Conservation (phyloP, 2,888 invertebrate species). For the Catocala fraxini region DNA sequence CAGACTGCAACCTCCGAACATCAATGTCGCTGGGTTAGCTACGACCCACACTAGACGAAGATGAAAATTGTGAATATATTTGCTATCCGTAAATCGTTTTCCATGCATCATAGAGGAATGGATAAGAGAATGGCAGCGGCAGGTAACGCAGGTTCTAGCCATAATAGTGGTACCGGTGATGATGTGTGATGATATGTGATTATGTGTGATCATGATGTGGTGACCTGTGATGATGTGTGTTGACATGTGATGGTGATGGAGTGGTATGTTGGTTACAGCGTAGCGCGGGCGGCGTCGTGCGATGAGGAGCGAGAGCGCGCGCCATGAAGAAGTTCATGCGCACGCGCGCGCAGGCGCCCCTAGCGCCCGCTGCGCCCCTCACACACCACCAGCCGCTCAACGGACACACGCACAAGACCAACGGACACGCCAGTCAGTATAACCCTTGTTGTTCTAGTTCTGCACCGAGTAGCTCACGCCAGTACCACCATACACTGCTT, state of each 20-base stretch:
- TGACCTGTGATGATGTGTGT: too few relatives aligned
- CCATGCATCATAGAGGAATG: too few relatives aligned
- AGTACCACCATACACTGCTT: neutral
- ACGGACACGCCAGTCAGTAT: constrained; percentile 61
- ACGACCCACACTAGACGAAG: too few relatives aligned
- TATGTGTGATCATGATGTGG: neutral
- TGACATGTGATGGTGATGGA: too few relatives aligned
- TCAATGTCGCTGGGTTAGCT: too few relatives aligned
- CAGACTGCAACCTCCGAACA: too few relatives aligned
- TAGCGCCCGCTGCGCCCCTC: constrained; percentile 30
- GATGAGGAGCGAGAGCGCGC: constrained; percentile 30
- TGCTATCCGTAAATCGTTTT: too few relatives aligned
- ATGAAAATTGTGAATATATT: too few relatives aligned
- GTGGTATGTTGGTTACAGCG: constrained; percentile 3
- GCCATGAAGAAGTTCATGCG: constrained; percentile 77
- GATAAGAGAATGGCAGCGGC: too few relatives aligned
- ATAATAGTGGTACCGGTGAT: too few relatives aligned
- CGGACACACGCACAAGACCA: constrained; percentile 43
- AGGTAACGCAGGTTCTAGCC: too few relatives aligned
- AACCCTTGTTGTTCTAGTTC: neutral
- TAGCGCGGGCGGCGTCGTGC: neutral
- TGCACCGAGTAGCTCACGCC: neutral
- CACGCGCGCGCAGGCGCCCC: constrained; percentile 55
- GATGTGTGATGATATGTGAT: neutral
- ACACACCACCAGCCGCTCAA: constrained; percentile 21